These are phyloP conservation scores for Lithosia quadra DNA, from an alignment of 2,888 invertebrate genomes.

Conservation along the genomic window DNA sequence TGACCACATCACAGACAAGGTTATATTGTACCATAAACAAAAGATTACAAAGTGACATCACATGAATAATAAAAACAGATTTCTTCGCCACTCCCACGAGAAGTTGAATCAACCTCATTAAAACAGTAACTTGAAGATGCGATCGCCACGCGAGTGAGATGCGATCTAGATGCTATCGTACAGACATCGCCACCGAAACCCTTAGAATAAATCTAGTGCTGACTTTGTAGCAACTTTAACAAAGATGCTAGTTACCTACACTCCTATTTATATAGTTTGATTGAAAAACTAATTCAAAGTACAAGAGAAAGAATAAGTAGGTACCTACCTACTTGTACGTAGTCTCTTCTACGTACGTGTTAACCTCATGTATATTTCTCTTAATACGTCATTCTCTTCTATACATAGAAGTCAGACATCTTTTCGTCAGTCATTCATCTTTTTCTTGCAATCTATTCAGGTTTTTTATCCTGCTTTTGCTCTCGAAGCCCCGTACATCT, in stretches of 20 bases:
- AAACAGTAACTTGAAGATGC: slow-evolving; percentile 67
- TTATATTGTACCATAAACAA: slow-evolving; percentile 35
- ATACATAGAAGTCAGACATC: too few relatives aligned
- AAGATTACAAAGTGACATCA: slow-evolving; percentile 41
- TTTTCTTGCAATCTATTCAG: too few relatives aligned
- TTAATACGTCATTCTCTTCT: slow-evolving; percentile 10
- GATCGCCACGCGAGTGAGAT: slow-evolving; percentile 81
- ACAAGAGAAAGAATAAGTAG: background rate
- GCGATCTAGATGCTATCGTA: slow-evolving; percentile 73
- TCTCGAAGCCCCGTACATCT: background rate
- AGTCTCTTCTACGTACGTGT: too few relatives aligned
- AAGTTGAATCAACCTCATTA: slow-evolving; percentile 69
- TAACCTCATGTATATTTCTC: too few relatives aligned
- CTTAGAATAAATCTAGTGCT: slow-evolving; percentile 55
- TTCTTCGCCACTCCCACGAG: slow-evolving; percentile 56
- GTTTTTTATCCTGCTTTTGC: background rate
- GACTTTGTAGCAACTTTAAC: slow-evolving; percentile 46
- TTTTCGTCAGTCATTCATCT: too few relatives aligned
- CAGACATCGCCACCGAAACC: slow-evolving; percentile 58
- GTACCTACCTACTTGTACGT: too few relatives aligned
- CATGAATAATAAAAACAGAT: slow-evolving; percentile 50
- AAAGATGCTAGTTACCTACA: slow-evolving; percentile 17
- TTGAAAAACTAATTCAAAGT: background rate
- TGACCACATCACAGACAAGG: slow-evolving; percentile 11
- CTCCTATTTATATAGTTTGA: background rate